Evolutionary conservation across 2,113 vertebrate genomes (phyloP).

Genomic region (Nibea coibor): DNA sequence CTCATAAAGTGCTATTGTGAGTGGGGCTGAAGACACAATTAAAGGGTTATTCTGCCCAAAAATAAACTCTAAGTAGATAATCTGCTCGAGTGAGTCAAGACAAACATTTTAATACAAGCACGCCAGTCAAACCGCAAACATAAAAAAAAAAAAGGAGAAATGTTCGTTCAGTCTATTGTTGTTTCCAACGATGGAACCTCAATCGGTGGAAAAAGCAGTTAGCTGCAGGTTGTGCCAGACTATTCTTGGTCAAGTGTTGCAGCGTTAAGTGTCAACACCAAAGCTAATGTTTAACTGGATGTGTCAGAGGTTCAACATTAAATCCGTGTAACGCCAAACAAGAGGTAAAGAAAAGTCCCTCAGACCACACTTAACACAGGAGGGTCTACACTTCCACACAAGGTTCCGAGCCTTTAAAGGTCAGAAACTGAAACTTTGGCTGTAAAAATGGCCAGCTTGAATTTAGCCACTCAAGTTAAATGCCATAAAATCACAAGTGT

Average conservation of each 20-base stretch:
- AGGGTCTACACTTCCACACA: too few species aligned
- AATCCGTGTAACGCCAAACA: conserved; percentile 36
- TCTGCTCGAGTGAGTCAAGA: conserved; percentile 57
- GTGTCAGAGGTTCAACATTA: conserved; percentile 43
- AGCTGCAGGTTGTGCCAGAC: conserved; percentile 22
- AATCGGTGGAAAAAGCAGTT: conserved; percentile 63
- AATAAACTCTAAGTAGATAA: conserved; percentile 69
- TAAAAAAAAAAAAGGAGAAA: conserved; percentile 15
- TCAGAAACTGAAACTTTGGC: conserved; percentile 36
- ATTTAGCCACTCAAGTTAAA: conserved; percentile 52
- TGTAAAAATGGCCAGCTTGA: conserved; percentile 43
- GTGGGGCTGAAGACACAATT: conserved; percentile 68
- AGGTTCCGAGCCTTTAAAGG: conserved; percentile 68
- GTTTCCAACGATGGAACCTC: conserved; percentile 31
- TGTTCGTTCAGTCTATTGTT: conserved; percentile 57
- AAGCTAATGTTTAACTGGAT: conserved; percentile 52
- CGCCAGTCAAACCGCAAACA: conserved; percentile 54
- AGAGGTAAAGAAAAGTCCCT: conserved; percentile 39
- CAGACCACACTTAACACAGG: neutral
- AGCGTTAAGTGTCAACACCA: conserved; percentile 19
- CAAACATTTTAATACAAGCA: conserved; percentile 57
- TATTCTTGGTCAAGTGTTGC: conserved; percentile 26
- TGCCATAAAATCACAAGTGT: conserved; percentile 63
- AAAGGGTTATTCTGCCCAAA: conserved; percentile 56
- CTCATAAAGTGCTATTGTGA: conserved; percentile 73